Evolutionary conservation across 2,797 vertebrate species (phyloP), one percentile per base, ranked within the genome.

Genomic region (Hypotaenidia philippensis): DNA sequence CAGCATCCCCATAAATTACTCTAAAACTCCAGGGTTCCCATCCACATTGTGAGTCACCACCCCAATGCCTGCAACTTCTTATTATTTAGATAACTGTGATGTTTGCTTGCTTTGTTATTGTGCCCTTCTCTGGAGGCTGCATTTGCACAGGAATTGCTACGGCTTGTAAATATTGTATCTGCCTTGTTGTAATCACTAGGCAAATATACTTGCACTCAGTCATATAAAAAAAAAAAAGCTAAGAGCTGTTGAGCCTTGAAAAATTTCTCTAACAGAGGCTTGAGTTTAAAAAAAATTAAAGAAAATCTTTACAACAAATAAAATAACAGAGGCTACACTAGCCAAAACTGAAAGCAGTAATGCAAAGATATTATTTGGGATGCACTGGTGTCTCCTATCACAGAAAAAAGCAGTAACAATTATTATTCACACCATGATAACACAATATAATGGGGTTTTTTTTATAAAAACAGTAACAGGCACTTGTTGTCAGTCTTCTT

Each of bases 151-250:
- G 91, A 97, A 93, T 96, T 94, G 79, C 91, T 85, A 95, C 19
- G 18, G 60, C 89, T 94, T 97, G 95, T 97, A 97, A 97, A 97
- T 97, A 98, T 84, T 96, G 94, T 95, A 96, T 96, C 94, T 97
- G 85, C 89, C 94, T 95, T 88, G 84, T 74, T 96, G 84, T 93
- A 97, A 97, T 96, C 86, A 95, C 94, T 93, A 86, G 91, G 19
- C 88, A 97, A 97, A 97, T 90, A 98, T 16, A 94, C 79, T 92
- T 91, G 61, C 74, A 94, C 78, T 95, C 88, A 63, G 40, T 89
- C 69, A 49, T 45, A 85, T n/a, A 47, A 91, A 80, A 59, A 76
- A 13, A 47, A 25, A 50, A 27, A 6, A 6, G 3, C 59, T n/a
- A 82, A 93, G 55, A 92, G 69, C 65, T 96, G 63, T 81, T 76